A percentile compares a stretch with the other conserved stretches of the same genome.
Evolutionary conservation across 2,888 invertebrate species (phyloP).

Genomic region (Tridacna crocea): DNA sequence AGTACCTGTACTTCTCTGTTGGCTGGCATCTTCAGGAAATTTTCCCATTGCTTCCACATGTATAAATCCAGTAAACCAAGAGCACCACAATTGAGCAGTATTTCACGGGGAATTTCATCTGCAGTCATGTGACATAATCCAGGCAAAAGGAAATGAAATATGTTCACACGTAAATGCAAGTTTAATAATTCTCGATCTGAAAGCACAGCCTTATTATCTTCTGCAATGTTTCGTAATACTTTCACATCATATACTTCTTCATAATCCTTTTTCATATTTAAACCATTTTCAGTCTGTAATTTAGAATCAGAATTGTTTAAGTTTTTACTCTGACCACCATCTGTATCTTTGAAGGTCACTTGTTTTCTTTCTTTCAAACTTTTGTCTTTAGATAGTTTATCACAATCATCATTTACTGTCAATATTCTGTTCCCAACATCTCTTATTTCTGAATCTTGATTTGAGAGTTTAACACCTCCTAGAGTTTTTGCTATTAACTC

Average conservation of each 20-base stretch:
- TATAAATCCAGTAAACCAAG: constrained; percentile 87
- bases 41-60: constrained; percentile 61
- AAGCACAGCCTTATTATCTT: constrained; percentile 38
- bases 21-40: constrained; percentile 31
- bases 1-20: constrained; percentile 56
- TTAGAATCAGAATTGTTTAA: not conserved
- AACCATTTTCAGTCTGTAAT: not conserved
- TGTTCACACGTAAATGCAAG: constrained; percentile 86
- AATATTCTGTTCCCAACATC: no score
- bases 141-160: constrained; percentile 93
- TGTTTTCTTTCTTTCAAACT: not conserved
- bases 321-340: not conserved
- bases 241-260: constrained; percentile 10
- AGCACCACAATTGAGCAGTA: constrained; percentile 88
- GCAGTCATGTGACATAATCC: constrained; percentile 95
- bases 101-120: constrained; percentile 93
- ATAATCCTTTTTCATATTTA: constrained; percentile 5
- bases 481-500: no score
- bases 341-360: not conserved
- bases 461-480: no score
- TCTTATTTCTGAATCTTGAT: no score
- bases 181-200: constrained; percentile 51
- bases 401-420: not conserved
- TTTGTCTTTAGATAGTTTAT: not conserved
- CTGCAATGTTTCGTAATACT: constrained; percentile 23